Conservation (phyloP, 2,888 invertebrate species). For the Lasioglossum marginatum region DNA sequence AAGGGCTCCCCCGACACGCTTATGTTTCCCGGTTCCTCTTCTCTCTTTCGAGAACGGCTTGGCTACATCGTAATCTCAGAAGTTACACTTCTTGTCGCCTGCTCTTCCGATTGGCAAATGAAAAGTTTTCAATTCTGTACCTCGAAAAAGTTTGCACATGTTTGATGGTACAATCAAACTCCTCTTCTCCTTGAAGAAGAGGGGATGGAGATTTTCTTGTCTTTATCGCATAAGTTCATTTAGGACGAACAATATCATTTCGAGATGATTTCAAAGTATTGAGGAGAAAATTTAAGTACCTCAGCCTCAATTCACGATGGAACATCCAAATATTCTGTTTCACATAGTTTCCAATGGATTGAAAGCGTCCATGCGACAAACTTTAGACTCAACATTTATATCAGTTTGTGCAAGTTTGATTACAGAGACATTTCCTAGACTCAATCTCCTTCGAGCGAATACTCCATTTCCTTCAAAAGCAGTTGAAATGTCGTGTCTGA, state of each 20-base stretch:
- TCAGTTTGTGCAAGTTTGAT: not conserved
- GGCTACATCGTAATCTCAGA: not conserved
- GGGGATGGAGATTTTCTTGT: too few relatives aligned
- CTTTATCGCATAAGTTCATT: too few relatives aligned
- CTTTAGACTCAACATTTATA: not conserved
- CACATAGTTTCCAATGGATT: too few relatives aligned
- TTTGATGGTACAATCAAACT: too few relatives aligned
- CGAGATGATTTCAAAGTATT: too few relatives aligned
- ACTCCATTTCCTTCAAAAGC: not conserved
- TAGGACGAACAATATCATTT: too few relatives aligned
- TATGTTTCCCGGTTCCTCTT: not conserved
- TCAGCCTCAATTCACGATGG: not conserved
- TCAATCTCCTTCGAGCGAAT: not conserved
- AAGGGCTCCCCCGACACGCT: conserved; percentile 30
- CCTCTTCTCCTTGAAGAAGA: too few relatives aligned
- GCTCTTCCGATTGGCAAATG: not conserved
- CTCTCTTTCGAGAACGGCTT: not conserved
- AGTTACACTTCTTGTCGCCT: not conserved
- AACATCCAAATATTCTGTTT: not conserved
- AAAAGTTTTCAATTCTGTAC: not conserved
- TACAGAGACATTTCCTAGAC: not conserved
- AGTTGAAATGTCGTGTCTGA: not conserved
- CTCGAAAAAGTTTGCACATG: too few relatives aligned
- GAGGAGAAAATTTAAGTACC: too few relatives aligned
- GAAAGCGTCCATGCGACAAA: too few relatives aligned